Base-by-base conservation (phyloP, 2,113 vertebrate species). In the Spea bombifrons region DNA sequence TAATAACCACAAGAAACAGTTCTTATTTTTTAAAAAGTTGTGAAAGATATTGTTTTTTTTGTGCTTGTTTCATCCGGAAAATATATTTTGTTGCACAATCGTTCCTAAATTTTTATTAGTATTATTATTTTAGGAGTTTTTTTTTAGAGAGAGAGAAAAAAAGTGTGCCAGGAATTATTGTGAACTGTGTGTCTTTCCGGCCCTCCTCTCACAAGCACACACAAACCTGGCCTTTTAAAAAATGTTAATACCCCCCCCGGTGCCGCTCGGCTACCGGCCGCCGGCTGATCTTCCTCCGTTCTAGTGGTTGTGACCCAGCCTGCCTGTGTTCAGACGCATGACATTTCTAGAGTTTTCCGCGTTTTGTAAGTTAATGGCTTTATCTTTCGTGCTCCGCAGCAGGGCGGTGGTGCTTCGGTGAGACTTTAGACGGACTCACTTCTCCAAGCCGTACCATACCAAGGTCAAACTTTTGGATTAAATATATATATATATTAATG, bases 291-390 rank as follows among this genome's bases (percentile, higher is more conserved):
- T 75, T 80, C 83, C 78, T 89, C 78, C 75, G 87, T 87, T 86
- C 80, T 85, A 79, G 87, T 88, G 84, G 85, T 87, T 78, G 86
- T 87, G 84, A 83, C 88, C 89, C 91, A 83, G 87, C 83, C 86
- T 92, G 89, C 86, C 85, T 90, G 59, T 0, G 76, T 90, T 86
- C 87, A 84, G 77, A 85, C 87, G 85, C 90, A 92, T 90, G 84
- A 86, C 71, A 64, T 88, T 87, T 83, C 77, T 86, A 30, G 84
- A 81, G 84, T 84, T 81, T 65, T 30, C 30, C 30, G 83, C 83
- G 87, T 87, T 84, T 59, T 86, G 86, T 88, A 83, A 79, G 76
- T 81, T 59, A 69, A 61, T 84, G 84, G 84, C 81, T 85, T 65
- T 84, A 73, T 83, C 77, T 81, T 66, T 71, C 82, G 84, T 89